Base-by-base conservation (phyloP, 2,113 vertebrate species). In the Seriola rivoliana region DNA sequence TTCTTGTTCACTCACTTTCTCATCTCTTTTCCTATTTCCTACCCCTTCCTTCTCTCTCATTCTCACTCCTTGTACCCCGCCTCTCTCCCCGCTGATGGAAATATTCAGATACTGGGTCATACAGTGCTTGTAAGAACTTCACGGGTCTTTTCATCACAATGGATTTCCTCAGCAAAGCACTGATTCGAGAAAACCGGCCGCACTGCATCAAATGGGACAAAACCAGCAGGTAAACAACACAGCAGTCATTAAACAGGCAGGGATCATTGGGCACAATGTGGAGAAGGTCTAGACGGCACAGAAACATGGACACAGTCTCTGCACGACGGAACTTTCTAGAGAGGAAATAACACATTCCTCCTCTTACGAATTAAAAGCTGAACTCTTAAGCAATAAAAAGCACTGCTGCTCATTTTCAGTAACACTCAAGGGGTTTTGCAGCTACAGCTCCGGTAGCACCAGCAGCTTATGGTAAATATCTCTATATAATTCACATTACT, bases 111-210 rank as follows among this genome's bases (percentile, higher is more conserved):
- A 76, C 67, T 52, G 69, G 78, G 80, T 71, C 81, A 76, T 6
- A 52, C 71, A 32, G 66, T 6, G 59, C 58, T 81, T 81, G 65
- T 57, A 46, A 81, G 74, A 81, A 82, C 80, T 75, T 84, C 82
- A 83, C 74, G 75, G 63, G 55, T 67, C 63, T 77, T 79, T 82
- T 76, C 77, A 79, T 79, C 84, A 69, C 70, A 73, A 81, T 11
- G n/a, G 42, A 58, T 82, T 46, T 59, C 60, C 70, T 79, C 29
- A 1, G 42, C 48, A 57, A 80, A 81, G 81, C 77, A 25, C 17
- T 52, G 69, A 85, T 62, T 84, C 1, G 40, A 78, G 19, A 68
- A 78, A 71, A 63, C 3, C 4, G 29, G 46, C 71, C 44, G 63
- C 78, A 77, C 72, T 68, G 71, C 68, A 76, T 40, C 62, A 78